Evolutionary conservation across 2,888 invertebrate genomes (phyloP).

Genomic region (Schizaphis graminum): DNA sequence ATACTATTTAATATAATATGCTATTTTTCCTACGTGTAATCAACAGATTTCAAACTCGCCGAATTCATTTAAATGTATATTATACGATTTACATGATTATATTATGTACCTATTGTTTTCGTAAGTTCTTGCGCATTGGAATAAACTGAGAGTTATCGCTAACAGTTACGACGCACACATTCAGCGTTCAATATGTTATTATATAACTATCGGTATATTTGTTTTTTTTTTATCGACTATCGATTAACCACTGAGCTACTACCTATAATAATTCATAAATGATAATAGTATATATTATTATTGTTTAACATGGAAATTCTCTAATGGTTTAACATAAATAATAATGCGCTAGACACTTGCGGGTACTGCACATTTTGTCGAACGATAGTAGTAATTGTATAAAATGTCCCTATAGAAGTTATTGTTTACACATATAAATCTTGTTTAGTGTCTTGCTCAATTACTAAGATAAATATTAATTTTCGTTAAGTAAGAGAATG

Average conservation of each 20-base stretch:
- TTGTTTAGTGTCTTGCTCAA: neutral
- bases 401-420: neutral
- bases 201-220: neutral
- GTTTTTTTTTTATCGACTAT: neutral
- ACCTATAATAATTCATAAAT: neutral
- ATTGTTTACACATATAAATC: neutral
- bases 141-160: neutral
- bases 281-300: neutral
- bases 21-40: neutral
- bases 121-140: neutral
- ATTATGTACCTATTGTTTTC: neutral
- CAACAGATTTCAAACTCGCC: neutral
- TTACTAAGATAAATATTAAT: neutral
- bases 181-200: neutral
- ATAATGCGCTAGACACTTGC: neutral
- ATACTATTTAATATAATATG: neutral
- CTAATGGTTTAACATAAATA: neutral
- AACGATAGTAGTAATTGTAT: neutral
- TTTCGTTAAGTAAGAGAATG: neutral
- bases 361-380: neutral
- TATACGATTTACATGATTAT: too few species aligned
- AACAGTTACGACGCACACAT: neutral
- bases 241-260: neutral
- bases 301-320: neutral
- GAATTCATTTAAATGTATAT: neutral